Evolutionary conservation across 2,888 invertebrate genomes (phyloP).

Genomic region (Cataglyphis livida): DNA sequence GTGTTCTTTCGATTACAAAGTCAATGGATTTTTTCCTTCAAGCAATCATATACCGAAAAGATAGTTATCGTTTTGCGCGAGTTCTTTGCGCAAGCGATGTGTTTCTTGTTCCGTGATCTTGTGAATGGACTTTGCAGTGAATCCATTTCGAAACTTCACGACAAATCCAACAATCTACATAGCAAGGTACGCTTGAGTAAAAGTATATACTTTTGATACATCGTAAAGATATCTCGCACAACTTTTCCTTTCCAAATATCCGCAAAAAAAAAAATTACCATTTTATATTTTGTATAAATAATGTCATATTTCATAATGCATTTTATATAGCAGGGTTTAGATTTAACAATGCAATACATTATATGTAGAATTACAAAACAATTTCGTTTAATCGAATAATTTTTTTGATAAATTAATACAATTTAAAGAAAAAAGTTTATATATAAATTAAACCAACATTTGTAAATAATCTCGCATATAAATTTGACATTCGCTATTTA

Average conservation of each 20-base stretch:
- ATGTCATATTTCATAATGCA: background rate
- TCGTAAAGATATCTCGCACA: slow-evolving; percentile 4
- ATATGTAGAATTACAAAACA: background rate
- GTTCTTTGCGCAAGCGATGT: slow-evolving; percentile 23
- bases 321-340: background rate
- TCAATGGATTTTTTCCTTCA: slow-evolving; percentile 36
- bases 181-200: slow-evolving; percentile 35
- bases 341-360: background rate
- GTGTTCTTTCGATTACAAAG: slow-evolving; percentile 25
- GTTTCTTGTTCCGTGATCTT: slow-evolving; percentile 25
- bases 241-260: slow-evolving; percentile 12
- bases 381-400: background rate
- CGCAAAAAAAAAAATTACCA: slow-evolving; percentile 2
- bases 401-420: background rate
- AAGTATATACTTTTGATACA: slow-evolving; percentile 31
- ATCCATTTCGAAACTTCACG: slow-evolving; percentile 39
- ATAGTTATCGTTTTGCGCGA: slow-evolving; percentile 35
- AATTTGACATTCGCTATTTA: background rate
- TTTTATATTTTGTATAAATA: background rate
- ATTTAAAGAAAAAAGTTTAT: no score
- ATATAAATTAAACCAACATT: background rate
- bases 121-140: slow-evolving; percentile 45
- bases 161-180: slow-evolving; percentile 41
- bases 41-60: background rate
- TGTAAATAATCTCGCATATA: background rate